These are phyloP conservation scores for Dione juno DNA, from an alignment of 2,888 invertebrate species.

Conservation along the genomic window DNA sequence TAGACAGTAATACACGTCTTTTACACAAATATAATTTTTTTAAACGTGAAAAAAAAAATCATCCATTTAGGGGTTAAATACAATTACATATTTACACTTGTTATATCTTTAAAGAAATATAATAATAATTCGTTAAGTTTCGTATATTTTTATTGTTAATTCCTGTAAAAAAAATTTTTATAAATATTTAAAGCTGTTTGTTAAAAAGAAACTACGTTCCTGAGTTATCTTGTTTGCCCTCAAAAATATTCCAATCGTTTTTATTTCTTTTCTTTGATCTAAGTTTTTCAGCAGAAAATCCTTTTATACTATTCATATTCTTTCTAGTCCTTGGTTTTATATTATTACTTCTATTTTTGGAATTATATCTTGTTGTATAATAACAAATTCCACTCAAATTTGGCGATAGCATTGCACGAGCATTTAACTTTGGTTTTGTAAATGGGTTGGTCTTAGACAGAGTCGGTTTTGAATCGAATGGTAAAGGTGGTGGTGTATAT, in stretches of 20 bases:
- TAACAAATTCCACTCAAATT: conserved; percentile 28
- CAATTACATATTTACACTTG: too few species aligned
- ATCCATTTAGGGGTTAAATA: too few species aligned
- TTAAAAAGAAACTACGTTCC: neutral
- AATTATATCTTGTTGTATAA: conserved; percentile 24
- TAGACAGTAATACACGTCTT: too few species aligned
- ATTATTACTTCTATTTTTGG: conserved; percentile 9
- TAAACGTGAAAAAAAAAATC: too few species aligned
- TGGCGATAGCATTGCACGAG: conserved; percentile 3
- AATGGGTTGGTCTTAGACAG: conserved; percentile 23
- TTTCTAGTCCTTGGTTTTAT: neutral
- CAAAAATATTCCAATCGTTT: conserved; percentile 20
- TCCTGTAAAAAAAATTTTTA: too few species aligned
- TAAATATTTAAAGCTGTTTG: neutral
- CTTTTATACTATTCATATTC: neutral
- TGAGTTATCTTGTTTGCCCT: neutral
- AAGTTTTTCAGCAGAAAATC: neutral
- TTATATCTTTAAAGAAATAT: too few species aligned
- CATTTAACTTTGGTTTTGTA: conserved; percentile 29
- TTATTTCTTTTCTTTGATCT: neutral
- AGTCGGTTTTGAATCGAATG: conserved; percentile 25
- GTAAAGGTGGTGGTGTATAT: conserved; percentile 26
- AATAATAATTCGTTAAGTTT: too few species aligned
- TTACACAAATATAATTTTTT: too few species aligned
- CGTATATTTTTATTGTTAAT: too few species aligned